Evolutionary conservation across 2,888 invertebrate genomes (phyloP), one percentile per base, ranked within the genome.

Genomic region (Neuroscelio doddi): DNA sequence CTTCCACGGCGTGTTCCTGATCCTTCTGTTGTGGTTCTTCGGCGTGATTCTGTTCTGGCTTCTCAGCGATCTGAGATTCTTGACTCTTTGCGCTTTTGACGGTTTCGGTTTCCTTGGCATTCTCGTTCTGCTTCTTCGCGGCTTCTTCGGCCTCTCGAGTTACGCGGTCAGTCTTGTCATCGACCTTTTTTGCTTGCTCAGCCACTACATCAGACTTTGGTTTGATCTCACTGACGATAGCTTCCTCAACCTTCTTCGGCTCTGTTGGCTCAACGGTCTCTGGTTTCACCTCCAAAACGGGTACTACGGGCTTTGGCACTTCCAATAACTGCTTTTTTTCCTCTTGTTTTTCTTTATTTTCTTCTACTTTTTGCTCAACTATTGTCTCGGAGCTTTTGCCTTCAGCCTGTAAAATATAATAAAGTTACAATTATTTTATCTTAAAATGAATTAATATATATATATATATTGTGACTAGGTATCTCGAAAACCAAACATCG

Each of bases 111-210:
- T 67, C 68, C 39, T 68, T 51, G n/a, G 57, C 59, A 77, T 74
- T 51, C 71, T 77, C 46, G 5, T 4, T 53, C 16, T 64, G 68
- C 30, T 69, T 58, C 30, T 65, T 67, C 8, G 72, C 73, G 2
- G 73, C 69, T 47, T 79, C 76, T 41, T 79, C 80, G 17, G 80
- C 76, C 8, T 80, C 79, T 8, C 80, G 78, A 10, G 80, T 80
- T 14, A 80, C 80, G 8, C 81, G 78, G 50, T 81, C 80, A 9
- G 74, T 74, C 16, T 78, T 79, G 21, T 77, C 78, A 8, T 73
- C 73, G 24, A 84, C 76, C 65, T 86, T 86, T 16, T 80, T 69
- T 41, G 44, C 32, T 24, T 72, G 70, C 9, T 70, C 70, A 4
- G 62, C 70, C 5, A 61, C 58, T 44, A 69, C 67, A 49, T 69